phyloP scores from a whole-genome alignment of 2,797 vertebrate genomes.

The Linurgus olivaceus region DNA sequence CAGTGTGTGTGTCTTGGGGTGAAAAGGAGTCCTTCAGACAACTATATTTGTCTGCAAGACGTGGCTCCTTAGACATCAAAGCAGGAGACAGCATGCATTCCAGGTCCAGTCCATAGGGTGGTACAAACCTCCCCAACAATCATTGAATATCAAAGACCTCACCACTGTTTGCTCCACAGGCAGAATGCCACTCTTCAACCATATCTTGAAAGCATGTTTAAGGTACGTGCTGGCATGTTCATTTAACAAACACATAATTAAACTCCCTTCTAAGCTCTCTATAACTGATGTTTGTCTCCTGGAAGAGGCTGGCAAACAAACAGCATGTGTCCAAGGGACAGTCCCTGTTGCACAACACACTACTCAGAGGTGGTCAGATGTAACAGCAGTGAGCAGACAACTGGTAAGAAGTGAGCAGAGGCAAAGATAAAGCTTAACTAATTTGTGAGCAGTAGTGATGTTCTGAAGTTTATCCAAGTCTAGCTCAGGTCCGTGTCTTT shows the following conservation, averaged over 20 bases:
- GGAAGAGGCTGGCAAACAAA: background rate
- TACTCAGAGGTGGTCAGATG: background rate
- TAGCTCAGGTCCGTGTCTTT: background rate
- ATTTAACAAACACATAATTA: background rate
- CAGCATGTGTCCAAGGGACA: fast-evolving
- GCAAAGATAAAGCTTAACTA: background rate
- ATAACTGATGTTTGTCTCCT: background rate
- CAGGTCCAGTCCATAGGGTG: background rate
- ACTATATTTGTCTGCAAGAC: background rate
- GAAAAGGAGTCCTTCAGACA: background rate
- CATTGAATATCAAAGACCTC: background rate
- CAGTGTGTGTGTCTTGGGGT: background rate
- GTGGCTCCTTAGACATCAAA: background rate
- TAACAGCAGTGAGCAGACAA: background rate
- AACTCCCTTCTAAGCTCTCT: background rate
- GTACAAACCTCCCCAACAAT: background rate
- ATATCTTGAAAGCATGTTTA: background rate
- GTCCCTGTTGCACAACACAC: background rate
- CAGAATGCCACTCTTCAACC: background rate
- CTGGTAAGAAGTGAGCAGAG: background rate
- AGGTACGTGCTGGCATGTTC: background rate
- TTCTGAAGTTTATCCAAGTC: background rate
- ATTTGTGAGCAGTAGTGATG: background rate
- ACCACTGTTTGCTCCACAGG: background rate
- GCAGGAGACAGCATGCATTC: background rate